Evolutionary conservation across 2,888 invertebrate species (phyloP), one percentile per base, ranked within the genome.

Genomic region (Aleiodes leptofemur): DNA sequence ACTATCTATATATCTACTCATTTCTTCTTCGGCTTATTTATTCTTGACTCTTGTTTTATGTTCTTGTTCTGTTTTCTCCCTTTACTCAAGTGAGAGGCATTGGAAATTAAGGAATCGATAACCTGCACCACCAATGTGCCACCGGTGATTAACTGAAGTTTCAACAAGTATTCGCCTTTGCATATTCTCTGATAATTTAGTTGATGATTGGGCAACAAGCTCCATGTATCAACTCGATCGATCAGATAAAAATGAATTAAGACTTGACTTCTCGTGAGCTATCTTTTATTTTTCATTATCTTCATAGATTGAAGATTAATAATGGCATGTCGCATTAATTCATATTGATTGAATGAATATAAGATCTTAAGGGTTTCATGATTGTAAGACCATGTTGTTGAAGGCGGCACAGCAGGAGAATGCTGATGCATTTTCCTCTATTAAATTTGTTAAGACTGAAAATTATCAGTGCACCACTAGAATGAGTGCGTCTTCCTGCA

Each of bases 111-210:
- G 85, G 82, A 82, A 77, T 83, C 81, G 83, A 85, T 83, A 86
- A 85, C 83, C 84, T 86, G 88, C 86, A 87, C 2, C 23, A 88
- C 84, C 87, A 85, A 87, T 87, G 88, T 88, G 86, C 85, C 79
- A 82, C 79, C 82, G 83, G 83, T 87, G 88, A 88, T 88, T 88
- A 87, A 88, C 86, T 87, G 83, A 86, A 85, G 86, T 85, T 88
- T 88, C 86, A 88, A 88, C 88, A 88, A 87, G 88, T 85, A 79
- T 76, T 71, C 59, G 9, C 14, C 16, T 57, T 14, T 61, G 9
- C 59, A 50, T 16, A 4, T 14, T 29, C 23, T 57, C 56, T 43
- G 43, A 43, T 43, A 43, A 43, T 43, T 43, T 43, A 8, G 57
- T 31, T 61, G 38, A 71, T 72, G 59, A 72, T 61, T 56, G 64